Percentiles rank a stretch among this genome's conserved stretches.
Evolutionary conservation across 1,140 invertebrate species (phyloP).

Genomic region (Drosophila tani): DNA sequence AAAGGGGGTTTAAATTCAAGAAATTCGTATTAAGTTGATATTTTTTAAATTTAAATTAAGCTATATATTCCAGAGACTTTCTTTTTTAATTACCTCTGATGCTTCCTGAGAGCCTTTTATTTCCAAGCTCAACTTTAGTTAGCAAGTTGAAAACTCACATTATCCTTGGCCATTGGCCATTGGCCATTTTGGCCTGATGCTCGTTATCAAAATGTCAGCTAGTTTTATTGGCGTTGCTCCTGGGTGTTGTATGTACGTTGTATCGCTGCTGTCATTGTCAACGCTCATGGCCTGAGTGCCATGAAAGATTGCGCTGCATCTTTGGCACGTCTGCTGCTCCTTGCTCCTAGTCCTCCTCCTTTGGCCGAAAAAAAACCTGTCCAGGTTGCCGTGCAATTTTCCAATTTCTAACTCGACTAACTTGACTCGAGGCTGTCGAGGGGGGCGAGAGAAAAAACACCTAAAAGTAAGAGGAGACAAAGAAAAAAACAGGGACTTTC

Average conservation of each 20-base stretch:
- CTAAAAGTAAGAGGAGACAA: neutral
- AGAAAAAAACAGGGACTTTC: neutral
- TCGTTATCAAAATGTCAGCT: constrained; percentile 69
- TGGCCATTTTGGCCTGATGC: constrained; percentile 56
- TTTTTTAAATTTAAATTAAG: neutral
- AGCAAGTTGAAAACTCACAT: constrained; percentile 16
- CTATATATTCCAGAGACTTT: neutral
- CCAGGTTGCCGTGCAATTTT: constrained; percentile 68
- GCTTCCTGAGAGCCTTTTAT: neutral
- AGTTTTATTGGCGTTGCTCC: constrained; percentile 31
- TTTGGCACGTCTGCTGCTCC: constrained; percentile 56
- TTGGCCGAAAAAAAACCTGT: constrained; percentile 21
- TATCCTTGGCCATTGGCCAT: constrained; percentile 38
- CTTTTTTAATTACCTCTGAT: neutral
- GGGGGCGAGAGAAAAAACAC: constrained; percentile 41
- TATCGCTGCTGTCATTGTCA: constrained; percentile 58
- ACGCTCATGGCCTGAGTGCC: constrained; percentile 50
- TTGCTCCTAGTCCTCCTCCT: neutral
- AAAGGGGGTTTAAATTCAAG: neutral
- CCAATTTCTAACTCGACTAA: constrained; percentile 76
- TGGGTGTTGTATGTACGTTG: constrained; percentile 4
- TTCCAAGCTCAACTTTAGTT: constrained; percentile 12
- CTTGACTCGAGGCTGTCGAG: constrained; percentile 25
- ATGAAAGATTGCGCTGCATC: constrained; percentile 60
- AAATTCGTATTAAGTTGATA: neutral